Evolutionary conservation across 2,888 invertebrate species (phyloP), one percentile per base, ranked within the genome.

Genomic region (Lithosia quadra): DNA sequence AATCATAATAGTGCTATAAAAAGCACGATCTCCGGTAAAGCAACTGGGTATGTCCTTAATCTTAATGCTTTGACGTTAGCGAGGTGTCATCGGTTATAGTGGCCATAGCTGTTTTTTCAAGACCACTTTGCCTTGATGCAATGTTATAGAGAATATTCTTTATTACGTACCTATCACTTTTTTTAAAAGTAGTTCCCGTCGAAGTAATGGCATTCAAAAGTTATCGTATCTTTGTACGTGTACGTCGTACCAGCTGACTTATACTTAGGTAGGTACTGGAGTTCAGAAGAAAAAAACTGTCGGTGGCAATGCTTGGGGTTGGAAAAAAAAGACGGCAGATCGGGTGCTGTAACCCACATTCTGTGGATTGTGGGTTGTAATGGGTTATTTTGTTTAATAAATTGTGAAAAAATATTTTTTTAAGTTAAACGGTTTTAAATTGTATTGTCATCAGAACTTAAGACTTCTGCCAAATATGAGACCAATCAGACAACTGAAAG

Each of bases 1-100:
- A 92, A 92, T 91, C 87, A 91, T 92, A 91, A 91, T 91, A 88
- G 89, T 86, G 83, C 76, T 81, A 86, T 89, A 92, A 93, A 91
- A 93, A 92, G 90, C 90, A 89, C 87, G 90, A 90, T 90, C 92
- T 90, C 90, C 84, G 86, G 90, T 91, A 91, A 91, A 91, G 88
- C 86, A 81, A 87, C 88, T 88, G 85, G 88, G 86, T 86, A 83
- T 86, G 93, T 92, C 92, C 92, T 94, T 91, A 92, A 90, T 90
- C 88, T 88, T 92, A 92, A 92, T 92, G 90, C 84, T 82, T 78
- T 73, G 83, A 87, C 90, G 91, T 91, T 90, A 91, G 86, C 81
- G 81, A 82, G 80, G 81, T 88, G 88, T 87, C 85, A 78, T 81
- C 69, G 33, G 5, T 36, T 77, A 56, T 2, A 73, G 84, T 86